These are phyloP conservation scores for Dromiciops gliroides DNA, from an alignment of 2,113 vertebrate genomes.

Conservation along the genomic window DNA sequence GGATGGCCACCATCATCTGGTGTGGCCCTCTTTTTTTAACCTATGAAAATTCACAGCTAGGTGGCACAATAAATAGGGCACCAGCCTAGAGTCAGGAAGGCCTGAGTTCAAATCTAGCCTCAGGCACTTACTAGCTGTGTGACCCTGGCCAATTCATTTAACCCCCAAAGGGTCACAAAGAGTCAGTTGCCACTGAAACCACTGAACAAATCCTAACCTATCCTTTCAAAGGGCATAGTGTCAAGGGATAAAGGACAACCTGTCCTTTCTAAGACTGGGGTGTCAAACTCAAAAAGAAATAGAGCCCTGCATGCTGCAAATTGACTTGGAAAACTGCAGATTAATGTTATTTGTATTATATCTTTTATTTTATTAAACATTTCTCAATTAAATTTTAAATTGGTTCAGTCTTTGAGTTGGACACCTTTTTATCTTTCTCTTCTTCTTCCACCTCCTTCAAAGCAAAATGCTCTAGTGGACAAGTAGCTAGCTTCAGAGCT, in stretches of 20 bases:
- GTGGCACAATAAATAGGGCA: neutral
- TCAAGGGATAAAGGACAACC: no score
- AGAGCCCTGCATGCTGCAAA: neutral
- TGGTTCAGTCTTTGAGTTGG: neutral
- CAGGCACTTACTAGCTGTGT: neutral
- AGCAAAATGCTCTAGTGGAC: neutral
- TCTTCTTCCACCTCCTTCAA: neutral
- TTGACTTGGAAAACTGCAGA: neutral
- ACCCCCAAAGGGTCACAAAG: neutral
- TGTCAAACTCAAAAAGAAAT: neutral
- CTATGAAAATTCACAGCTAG: neutral
- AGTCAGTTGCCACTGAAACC: neutral
- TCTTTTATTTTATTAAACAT: neutral
- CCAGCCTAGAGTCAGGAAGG: neutral
- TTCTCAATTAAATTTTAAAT: neutral
- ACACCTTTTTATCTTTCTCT: neutral
- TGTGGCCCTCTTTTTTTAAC: neutral
- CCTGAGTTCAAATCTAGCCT: neutral
- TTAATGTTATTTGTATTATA: neutral
- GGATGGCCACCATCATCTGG: neutral
- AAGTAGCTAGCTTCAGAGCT: neutral
- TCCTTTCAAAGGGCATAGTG: neutral
- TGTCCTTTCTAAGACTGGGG: no score
- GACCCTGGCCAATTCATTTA: neutral
- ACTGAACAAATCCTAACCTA: neutral